Base-by-base conservation (phyloP, 1,140 invertebrate genomes). In the Bombus waltoni region DNA sequence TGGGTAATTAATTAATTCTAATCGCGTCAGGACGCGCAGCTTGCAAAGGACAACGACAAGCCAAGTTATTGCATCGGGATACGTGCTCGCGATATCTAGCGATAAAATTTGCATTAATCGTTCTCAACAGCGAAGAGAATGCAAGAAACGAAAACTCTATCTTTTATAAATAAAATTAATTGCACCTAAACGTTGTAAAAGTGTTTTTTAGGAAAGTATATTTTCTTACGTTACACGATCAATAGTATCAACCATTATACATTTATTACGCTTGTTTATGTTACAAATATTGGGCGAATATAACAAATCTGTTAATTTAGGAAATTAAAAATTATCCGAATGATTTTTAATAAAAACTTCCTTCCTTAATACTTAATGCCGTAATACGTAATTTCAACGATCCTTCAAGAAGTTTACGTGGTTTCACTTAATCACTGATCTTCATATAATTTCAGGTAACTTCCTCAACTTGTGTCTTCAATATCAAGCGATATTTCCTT, bases 61-160 rank as follows among this genome's bases (percentile, higher is more conserved):
- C 84, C 87, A 89, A 90, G 87, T 91, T 89, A 91, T 90, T 89
- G 82, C 80, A 47, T 79, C 57, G 81, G 38, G 81, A 88, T 91
- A 89, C 90, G 90, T 91, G 90, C 85, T 72, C 76, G 74, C 59
- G 76, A 85, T 85, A 72, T 75, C 65, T 72, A 75, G 75, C 87
- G 78, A 91, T 91, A 91, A 91, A 91, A 91, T 91, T 91, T 91
- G 89, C 90, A 91, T 91, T 89, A 91, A 91, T 91, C 87, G 90
- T 89, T 81, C 88, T 76, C 71, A 42, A 57, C 68, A n/a, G 53
- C 72, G 57, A 62, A 79, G n/a, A 85, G 44, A 86, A 75, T 59
- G 13, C 78, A 25, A 57, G 57, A 53, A 66, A 57, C 47, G 47
- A 59, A 59, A 76, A 25, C 18, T 47, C n/a, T 11, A 47, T 10